Percentiles rank a stretch among this genome's conserved stretches.
These are phyloP conservation scores for Limnothrissa miodon DNA, from an alignment of 2,113 vertebrate genomes.

Conservation along the genomic window DNA sequence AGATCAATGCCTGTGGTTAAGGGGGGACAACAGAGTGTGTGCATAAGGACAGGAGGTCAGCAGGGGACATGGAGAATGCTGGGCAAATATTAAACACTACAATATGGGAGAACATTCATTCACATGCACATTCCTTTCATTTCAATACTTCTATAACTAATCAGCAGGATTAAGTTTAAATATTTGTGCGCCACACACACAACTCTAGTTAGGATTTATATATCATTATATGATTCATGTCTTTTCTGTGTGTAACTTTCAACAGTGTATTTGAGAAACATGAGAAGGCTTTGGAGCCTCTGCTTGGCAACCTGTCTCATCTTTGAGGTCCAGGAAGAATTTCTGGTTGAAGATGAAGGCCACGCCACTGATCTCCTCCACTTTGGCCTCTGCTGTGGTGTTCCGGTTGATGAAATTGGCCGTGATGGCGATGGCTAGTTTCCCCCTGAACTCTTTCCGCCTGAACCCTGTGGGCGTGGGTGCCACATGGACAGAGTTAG, in stretches of 20 bases:
- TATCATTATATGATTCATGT: too few relatives aligned
- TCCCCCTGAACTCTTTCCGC: slow-evolving; percentile 95
- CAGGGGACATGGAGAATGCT: neutral
- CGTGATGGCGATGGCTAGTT: slow-evolving; percentile 95
- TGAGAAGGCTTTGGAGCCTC: neutral
- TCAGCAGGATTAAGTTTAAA: neutral
- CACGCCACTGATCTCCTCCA: slow-evolving; percentile 97
- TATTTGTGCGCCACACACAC: too few relatives aligned
- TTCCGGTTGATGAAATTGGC: slow-evolving; percentile 98
- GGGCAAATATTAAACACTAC: neutral
- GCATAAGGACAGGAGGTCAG: neutral
- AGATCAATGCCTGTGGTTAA: slow-evolving; percentile 84
- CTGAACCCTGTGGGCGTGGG: slow-evolving; percentile 78
- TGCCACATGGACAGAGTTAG: slow-evolving; percentile 19
- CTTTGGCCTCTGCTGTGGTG: slow-evolving; percentile 93
- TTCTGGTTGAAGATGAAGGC: slow-evolving; percentile 99
- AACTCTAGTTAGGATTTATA: too few relatives aligned
- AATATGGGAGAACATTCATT: neutral
- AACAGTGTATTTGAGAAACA: neutral
- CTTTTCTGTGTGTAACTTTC: too few relatives aligned
- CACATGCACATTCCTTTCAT: neutral
- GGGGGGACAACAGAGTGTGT: neutral
- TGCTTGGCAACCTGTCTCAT: slow-evolving; percentile 89
- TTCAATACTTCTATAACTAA: neutral
- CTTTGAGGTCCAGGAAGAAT: slow-evolving; percentile 95